Conservation (phyloP, 1,140 invertebrate genomes). For the Zaprionus kolodkinae region DNA sequence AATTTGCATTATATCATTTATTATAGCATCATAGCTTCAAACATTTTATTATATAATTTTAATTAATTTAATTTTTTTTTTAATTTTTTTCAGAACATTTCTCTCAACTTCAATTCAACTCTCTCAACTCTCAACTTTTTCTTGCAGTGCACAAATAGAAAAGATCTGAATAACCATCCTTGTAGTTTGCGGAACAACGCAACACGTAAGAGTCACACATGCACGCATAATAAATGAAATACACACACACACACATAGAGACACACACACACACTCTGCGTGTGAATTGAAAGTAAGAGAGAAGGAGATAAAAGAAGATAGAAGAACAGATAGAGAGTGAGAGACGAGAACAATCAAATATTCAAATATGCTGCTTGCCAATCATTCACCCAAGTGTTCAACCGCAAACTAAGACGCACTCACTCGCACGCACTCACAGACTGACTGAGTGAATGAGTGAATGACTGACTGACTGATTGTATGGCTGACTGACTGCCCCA, state of each 20-base stretch:
- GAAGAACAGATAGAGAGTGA: not conserved
- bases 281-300: not conserved
- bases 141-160: not conserved
- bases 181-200: conserved; percentile 13
- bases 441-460: conserved; percentile 24
- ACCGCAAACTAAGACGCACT: conserved; percentile 73
- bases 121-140: not conserved
- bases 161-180: conserved; percentile 16
- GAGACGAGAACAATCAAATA: conserved; percentile 60
- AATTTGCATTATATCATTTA: no score
- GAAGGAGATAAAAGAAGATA: not conserved
- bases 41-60: no score
- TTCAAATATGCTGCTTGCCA: conserved; percentile 66
- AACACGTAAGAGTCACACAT: conserved; percentile 5
- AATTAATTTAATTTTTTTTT: no score
- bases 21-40: no score
- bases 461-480: conserved; percentile 13
- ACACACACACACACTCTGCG: not conserved
- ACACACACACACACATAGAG: not conserved
- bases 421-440: conserved; percentile 13
- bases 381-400: conserved; percentile 63
- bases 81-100: not conserved
- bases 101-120: no score
- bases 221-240: conserved; percentile 45
- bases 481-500: no score